Base-by-base conservation (phyloP, 2,888 invertebrate species). In the Lampropteryx suffumata region DNA sequence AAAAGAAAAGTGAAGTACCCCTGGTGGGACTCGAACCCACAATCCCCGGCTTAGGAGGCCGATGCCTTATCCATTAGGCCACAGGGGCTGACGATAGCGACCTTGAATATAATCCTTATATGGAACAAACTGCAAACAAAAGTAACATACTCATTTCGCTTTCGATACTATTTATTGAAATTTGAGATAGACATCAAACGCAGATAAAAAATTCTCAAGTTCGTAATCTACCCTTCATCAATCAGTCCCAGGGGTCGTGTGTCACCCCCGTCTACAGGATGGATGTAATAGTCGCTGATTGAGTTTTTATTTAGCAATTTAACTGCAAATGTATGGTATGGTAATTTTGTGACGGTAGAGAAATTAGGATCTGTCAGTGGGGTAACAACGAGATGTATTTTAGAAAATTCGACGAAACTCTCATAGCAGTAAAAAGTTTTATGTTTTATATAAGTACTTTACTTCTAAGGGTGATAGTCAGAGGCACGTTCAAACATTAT, bases 41-140 rank as follows among this genome's bases (percentile, higher is more conserved):
- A 93, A 92, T 93, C 93, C 93, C 93, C 93, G 93, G 93, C 93
- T 93, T 93, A 93, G 93, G 93, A 93, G 93, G 93, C 93, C 93
- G 93, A 93, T 93, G 93, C 93, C 93, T 93, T 93, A 93, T 93
- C 93, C 93, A 93, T 93, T 93, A 93, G 93, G 93, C 93, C 93
- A 93, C 93, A 93, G 92, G 93, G 93, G 93, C 93, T 79, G 34
- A 6, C 7, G 24, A 2, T 24, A 3, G 1, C 1, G 7, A 24
- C 5, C 7, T 24, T 24, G 7, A 24, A 7, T 6, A 24, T 24
- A 24, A 6, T 24, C 24, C 6, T 7, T 24, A 7, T 24, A 24
- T 6, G 24, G 6, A 21, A n/a, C n/a, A n/a, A n/a, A n/a, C n/a
- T n/a, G n/a, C n/a, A n/a, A n/a, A n/a, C n/a, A n/a, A n/a, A n/a